Evolutionary conservation across 2,113 vertebrate genomes (phyloP).

Genomic region (Archilochus colubris): DNA sequence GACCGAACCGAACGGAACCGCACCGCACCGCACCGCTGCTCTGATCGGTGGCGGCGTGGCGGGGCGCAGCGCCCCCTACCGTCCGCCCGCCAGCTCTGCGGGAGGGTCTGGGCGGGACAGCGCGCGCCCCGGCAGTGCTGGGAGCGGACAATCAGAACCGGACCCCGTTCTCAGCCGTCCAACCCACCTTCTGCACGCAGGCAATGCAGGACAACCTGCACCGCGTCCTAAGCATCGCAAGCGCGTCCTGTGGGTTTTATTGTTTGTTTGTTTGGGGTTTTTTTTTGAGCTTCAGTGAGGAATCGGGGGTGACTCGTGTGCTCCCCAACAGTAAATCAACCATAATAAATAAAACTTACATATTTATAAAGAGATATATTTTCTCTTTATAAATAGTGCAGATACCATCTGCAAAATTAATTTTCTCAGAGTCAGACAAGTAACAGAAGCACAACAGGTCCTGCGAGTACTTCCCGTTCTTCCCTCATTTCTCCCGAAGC

Average conservation of each 20-base stretch:
- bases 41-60: no score
- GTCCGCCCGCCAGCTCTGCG: no score
- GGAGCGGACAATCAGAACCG: fast-evolving
- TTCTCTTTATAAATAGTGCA: no score
- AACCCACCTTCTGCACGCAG: background rate
- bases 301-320: fast-evolving
- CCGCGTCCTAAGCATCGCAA: no score
- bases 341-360: fast-evolving
- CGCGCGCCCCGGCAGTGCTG: background rate
- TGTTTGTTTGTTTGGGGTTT: background rate
- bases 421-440: background rate
- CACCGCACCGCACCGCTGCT: no score
- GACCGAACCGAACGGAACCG: no score
- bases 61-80: no score
- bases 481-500: fast-evolving
- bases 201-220: no score
- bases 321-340: fast-evolving
- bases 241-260: background rate
- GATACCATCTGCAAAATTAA: background rate
- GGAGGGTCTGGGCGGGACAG: no score
- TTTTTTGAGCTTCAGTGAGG: fast-evolving
- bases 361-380: background rate
- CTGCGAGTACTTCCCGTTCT: background rate
- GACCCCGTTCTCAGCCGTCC: background rate
- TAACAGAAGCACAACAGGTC: background rate